Evolutionary conservation across 2,888 invertebrate genomes (phyloP).

Genomic region (Cloeon dipterum): DNA sequence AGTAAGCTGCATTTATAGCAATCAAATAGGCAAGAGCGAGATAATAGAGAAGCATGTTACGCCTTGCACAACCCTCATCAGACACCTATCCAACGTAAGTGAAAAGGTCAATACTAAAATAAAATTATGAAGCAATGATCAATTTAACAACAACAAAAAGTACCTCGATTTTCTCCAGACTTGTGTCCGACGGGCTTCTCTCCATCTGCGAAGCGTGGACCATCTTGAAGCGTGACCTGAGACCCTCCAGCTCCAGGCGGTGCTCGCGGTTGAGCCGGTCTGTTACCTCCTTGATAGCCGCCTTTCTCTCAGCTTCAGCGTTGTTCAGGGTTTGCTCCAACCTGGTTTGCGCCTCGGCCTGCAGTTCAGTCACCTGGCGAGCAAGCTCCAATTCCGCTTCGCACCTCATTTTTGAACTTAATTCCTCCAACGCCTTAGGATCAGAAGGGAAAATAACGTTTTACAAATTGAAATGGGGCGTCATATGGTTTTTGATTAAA

Average conservation of each 20-base stretch:
- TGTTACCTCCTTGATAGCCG: slow-evolving; percentile 38
- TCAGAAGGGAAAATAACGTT: not conserved
- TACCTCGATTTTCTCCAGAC: slow-evolving; percentile 48
- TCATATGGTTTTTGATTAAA: no score
- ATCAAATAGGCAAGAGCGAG: no score
- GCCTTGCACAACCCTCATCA: no score
- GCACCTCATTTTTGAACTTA: not conserved
- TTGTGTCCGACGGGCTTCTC: slow-evolving; percentile 51
- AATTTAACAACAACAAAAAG: no score
- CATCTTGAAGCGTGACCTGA: slow-evolving; percentile 47
- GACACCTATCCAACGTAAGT: no score
- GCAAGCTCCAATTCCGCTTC: slow-evolving; percentile 3
- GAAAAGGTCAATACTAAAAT: no score
- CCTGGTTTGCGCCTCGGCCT: slow-evolving; percentile 17
- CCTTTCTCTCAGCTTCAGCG: slow-evolving; percentile 23
- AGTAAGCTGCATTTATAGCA: no score
- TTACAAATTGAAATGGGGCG: no score
- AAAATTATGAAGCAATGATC: no score
- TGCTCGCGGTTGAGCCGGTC: slow-evolving; percentile 47
- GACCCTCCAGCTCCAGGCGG: slow-evolving; percentile 52
- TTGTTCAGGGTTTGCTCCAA: slow-evolving; percentile 13
- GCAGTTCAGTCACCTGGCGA: slow-evolving; percentile 12
- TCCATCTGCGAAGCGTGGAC: slow-evolving; percentile 28
- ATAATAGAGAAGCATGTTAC: no score
- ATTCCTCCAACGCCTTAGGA: not conserved